Evolutionary conservation across 2,797 vertebrate species (phyloP).

Genomic region (Megalops cyprinoides): DNA sequence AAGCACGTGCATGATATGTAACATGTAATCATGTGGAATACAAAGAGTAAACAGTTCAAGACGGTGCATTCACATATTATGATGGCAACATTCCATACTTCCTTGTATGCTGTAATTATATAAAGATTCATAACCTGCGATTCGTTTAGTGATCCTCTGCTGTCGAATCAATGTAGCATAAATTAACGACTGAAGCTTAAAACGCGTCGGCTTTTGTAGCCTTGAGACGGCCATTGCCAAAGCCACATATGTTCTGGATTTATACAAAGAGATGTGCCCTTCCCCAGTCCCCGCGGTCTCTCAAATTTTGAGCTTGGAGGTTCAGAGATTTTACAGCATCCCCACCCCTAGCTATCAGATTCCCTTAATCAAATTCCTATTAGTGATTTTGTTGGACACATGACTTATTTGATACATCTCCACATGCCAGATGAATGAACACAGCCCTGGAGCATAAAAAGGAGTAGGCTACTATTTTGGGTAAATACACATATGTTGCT

Average conservation of each 20-base stretch:
- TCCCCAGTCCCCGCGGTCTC: not conserved
- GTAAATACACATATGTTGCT: constrained; percentile 1
- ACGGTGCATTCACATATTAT: not conserved
- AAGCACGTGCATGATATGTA: too few species aligned
- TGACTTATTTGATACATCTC: too few species aligned
- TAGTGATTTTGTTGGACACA: not conserved
- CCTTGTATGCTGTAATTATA: not conserved
- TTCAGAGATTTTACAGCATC: not conserved
- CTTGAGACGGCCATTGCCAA: not conserved
- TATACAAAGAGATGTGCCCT: not conserved
- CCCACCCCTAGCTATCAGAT: not conserved
- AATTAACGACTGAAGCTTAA: too few species aligned
- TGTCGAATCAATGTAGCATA: too few species aligned
- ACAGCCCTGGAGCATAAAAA: not conserved
- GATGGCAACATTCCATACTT: not conserved
- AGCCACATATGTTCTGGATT: not conserved
- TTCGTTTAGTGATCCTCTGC: too few species aligned
- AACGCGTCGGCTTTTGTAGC: not conserved
- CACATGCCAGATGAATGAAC: not conserved
- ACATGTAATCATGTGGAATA: too few species aligned
- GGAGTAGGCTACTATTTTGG: not conserved
- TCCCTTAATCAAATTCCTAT: not conserved
- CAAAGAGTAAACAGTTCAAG: too few species aligned
- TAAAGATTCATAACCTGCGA: too few species aligned
- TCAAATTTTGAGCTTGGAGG: not conserved